Conservation (phyloP, 2,797 vertebrate genomes). For the Cryptoblepharus egeriae region DNA sequence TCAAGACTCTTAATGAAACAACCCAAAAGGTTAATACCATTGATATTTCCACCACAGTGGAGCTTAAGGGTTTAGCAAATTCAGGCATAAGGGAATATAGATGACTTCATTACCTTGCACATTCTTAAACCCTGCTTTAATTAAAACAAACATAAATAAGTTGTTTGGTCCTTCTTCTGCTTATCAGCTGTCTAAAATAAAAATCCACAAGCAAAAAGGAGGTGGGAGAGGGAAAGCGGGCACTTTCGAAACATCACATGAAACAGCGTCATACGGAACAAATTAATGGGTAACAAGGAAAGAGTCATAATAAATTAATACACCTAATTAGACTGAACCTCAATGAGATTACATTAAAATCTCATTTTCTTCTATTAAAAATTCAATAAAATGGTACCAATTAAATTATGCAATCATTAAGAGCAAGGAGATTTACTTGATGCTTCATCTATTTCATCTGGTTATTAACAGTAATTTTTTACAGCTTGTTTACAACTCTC, state of each 20-base stretch:
- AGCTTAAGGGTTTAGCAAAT: conserved; percentile 37
- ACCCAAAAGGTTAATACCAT: conserved; percentile 5
- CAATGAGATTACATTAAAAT: conserved; percentile 77
- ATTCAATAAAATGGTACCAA: conserved; percentile 73
- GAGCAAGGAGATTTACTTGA: conserved; percentile 69
- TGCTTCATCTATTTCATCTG: conserved; percentile 60
- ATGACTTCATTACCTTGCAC: conserved; percentile 15
- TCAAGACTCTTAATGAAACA: background rate
- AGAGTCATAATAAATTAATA: conserved; percentile 76
- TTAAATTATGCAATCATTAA: conserved; percentile 72
- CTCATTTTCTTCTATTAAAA: conserved; percentile 79
- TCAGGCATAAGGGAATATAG: conserved; percentile 6
- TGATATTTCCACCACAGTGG: background rate
- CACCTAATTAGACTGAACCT: conserved; percentile 70
- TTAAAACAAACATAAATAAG: conserved; percentile 45
- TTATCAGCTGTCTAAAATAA: conserved; percentile 32
- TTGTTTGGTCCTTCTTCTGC: conserved; percentile 3
- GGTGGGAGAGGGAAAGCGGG: conserved; percentile 42
- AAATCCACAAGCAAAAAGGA: conserved; percentile 20
- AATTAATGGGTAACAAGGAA: conserved; percentile 67
- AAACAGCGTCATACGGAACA: conserved; percentile 58
- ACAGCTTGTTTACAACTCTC: conserved; percentile 69
- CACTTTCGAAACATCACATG: conserved; percentile 52
- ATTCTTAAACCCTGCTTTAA: conserved; percentile 11
- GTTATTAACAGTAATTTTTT: conserved; percentile 71